Evolutionary conservation across 2,113 vertebrate species (phyloP).

Genomic region (Gulo gulo): DNA sequence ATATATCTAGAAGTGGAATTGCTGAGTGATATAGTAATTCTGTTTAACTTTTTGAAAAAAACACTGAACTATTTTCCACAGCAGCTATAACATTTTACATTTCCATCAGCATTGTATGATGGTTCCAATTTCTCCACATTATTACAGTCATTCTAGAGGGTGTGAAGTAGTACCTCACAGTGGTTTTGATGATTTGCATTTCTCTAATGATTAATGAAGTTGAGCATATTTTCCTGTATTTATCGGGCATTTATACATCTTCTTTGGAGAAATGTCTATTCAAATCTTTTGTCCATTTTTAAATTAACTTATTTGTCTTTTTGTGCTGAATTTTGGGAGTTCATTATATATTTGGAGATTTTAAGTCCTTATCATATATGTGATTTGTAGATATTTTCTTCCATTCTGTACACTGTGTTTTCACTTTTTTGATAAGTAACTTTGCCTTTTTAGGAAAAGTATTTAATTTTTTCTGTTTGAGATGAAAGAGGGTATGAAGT

Average conservation of each 20-base stretch:
- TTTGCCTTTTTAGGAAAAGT: neutral
- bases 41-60: neutral
- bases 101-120: neutral
- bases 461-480: conserved; percentile 10
- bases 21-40: neutral
- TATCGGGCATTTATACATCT: neutral
- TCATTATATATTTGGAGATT: neutral
- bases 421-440: conserved; percentile 27
- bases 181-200: conserved; percentile 16
- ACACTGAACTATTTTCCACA: neutral
- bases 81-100: neutral
- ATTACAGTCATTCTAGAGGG: neutral
- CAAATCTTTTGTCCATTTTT: neutral
- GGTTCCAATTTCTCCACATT: neutral
- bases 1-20: neutral
- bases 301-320: neutral
- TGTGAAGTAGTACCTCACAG: neutral
- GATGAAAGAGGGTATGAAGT: neutral
- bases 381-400: neutral
- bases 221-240: neutral
- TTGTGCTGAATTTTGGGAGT: neutral
- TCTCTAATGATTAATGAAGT: neutral
- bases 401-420: neutral
- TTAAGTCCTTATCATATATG: neutral
- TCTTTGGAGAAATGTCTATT: neutral